A percentile compares a stretch with the other conserved stretches of the same genome.
Evolutionary conservation across 2,888 invertebrate genomes (phyloP).

Genomic region (Drosophila kanekoi): DNA sequence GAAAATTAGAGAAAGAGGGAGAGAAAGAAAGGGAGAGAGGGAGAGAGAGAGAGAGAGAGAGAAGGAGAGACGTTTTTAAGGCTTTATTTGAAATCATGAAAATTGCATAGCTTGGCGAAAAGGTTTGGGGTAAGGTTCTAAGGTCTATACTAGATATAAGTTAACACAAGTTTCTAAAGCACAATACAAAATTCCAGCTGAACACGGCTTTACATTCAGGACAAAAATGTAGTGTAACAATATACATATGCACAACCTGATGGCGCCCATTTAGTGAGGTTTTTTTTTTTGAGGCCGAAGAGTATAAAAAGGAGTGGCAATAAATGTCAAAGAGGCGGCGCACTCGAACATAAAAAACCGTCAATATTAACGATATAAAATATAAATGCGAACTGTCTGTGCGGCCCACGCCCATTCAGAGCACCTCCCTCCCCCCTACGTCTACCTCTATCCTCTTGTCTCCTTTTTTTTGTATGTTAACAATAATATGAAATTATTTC

Average conservation of each 20-base stretch:
- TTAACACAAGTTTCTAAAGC: too few relatives aligned
- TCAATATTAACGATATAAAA: conserved; percentile 56
- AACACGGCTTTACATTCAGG: too few relatives aligned
- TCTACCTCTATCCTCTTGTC: neutral
- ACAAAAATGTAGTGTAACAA: too few relatives aligned
- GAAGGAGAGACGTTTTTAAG: too few relatives aligned
- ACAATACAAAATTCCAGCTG: too few relatives aligned
- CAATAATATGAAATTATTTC: conserved; percentile 76
- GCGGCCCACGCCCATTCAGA: neutral
- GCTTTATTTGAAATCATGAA: too few relatives aligned
- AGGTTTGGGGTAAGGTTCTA: too few relatives aligned
- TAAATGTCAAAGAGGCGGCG: conserved; percentile 66
- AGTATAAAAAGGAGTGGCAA: conserved; percentile 55
- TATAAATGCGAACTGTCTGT: conserved; percentile 44
- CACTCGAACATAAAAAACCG: conserved; percentile 53
- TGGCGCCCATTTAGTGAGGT: neutral
- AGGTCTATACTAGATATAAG: too few relatives aligned
- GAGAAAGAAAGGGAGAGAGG: too few relatives aligned
- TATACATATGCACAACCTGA: neutral
- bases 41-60: too few relatives aligned
- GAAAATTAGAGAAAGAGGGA: too few relatives aligned
- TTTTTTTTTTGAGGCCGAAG: conserved; percentile 3
- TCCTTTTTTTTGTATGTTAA: conserved; percentile 42
- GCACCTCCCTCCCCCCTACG: neutral
- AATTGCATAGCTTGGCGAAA: too few relatives aligned